Evolutionary conservation across 30 jellyfish, hydroid and myxozoan genomes (phyloP), one percentile per base, ranked within the genome.

Genomic region (Sanderia malayensis): DNA sequence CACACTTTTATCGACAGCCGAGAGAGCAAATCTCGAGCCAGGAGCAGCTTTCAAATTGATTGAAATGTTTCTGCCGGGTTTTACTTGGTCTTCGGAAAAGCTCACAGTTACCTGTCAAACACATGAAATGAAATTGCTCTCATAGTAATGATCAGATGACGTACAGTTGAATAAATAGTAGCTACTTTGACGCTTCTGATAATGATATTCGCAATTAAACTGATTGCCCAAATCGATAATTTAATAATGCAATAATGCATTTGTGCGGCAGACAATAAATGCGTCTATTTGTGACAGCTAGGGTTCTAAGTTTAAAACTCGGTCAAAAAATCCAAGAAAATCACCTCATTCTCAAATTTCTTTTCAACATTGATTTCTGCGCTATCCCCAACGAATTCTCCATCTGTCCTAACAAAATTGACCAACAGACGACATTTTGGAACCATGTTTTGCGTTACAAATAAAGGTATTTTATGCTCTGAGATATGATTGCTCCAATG

Each of bases 1-100:
- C 8, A 88, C 83, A 64, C 97, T 88, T 46, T 69, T 73, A 58
- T 88, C 97, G 45, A 88, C 86, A 3, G 95, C 97, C 4, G 97
- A 49, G 24, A 88, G 31, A 0, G 97, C 97, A 58, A 88, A 61
- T 34, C 83, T 62, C 20, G 97, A 88, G 18, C 85, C 83, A 23
- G 97, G 97, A 47, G 77, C 72, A 0, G 89, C 97, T 37, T 81
- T 58, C 70, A 88, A 46, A 13, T 13, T 75, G 49, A 88, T 65
- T 24, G 76, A 44, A 0, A 82, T 73, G 21, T 81, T 80, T 0
- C 70, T 61, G n/a, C 95, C 95, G 0, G 97, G 97, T 30, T 76
- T 72, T 44, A n/a, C 67, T 58, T 70, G 73, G 25, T 37, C 46
- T 11, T 80, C 81, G 11, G 76, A 53, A 34, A 87, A 87, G 19